Conservation (phyloP, 2,113 vertebrate species). For the Pimephales promelas region DNA sequence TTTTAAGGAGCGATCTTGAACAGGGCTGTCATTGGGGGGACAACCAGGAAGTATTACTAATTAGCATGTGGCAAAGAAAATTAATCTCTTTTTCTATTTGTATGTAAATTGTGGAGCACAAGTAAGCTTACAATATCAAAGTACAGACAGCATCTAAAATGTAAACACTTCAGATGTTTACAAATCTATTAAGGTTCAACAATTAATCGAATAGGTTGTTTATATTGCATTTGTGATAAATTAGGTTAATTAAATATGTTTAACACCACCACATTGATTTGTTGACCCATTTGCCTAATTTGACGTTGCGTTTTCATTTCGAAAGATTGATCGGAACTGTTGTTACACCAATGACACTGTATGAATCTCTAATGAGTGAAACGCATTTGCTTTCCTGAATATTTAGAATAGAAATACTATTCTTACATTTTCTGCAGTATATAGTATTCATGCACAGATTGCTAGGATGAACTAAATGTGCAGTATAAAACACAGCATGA, state of each 20-base stretch:
- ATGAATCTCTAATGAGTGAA: not conserved
- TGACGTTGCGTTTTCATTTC: not conserved
- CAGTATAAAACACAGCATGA: not conserved
- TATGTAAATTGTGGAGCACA: not conserved
- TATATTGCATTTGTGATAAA: not conserved
- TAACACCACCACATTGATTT: not conserved
- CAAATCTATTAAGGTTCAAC: not conserved
- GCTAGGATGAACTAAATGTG: conserved; percentile 5
- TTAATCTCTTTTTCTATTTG: not conserved
- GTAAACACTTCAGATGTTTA: not conserved
- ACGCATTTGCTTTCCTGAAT: not conserved
- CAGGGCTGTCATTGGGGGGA: not conserved
- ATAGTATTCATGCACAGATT: not conserved
- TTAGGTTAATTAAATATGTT: not conserved
- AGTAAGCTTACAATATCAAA: not conserved
- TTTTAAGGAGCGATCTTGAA: conserved; percentile 18
- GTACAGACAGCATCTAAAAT: not conserved
- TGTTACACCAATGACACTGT: not conserved
- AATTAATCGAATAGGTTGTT: not conserved
- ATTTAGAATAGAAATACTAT: not conserved
- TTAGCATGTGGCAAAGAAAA: not conserved
- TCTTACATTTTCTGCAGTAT: not conserved
- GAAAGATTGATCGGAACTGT: not conserved
- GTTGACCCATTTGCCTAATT: not conserved
- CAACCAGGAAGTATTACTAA: not conserved